Evolutionary conservation across 2,113 vertebrate genomes (phyloP), one percentile per base, ranked within the genome.

Genomic region (Eptatretus burgeri): DNA sequence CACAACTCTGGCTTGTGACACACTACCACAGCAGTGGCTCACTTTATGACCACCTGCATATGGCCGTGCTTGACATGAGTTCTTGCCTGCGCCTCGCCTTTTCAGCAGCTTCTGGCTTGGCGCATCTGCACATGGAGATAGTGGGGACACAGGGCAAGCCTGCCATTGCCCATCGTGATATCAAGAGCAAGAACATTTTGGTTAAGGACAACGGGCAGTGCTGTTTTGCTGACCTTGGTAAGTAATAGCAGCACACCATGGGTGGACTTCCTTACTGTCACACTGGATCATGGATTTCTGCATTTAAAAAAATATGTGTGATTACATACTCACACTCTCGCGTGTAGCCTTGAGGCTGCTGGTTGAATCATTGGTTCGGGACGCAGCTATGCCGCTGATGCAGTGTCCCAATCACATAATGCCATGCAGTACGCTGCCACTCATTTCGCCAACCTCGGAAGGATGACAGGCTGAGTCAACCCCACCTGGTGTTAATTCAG

Each of bases 71-170:
- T 62, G 91, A 98, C 63, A 82, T 86, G 0, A 76, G 80, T 27
- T 74, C 77, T 74, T 95, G 86, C 75, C 82, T 98, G 64, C 80
- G 85, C 63, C 80, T 94, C 67, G 86, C 86, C 0, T 75, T 95
- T 51, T 94, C 89, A 66, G 83, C 93, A 5, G 82, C 89, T 2
- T 93, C 88, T 1, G 91, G 91, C 49, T 76, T 95, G 13, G 83
- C 84, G 0, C 87, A 95, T 72, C 76, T 98, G 70, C 91, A 98
- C 50, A 88, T 94, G 11, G 89, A 98, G 74, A 95, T 98, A 70
- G 93, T 95, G n/a, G 91, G 91, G 67, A 98, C 86, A 10, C 91
- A 95, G 73, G 91, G 89, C 62, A 98, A 98, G 69, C 84, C 89
- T 1, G 91, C 88, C 68, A 95, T 98, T 53, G 80, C 91, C 41